Base-by-base conservation (phyloP, 2,797 vertebrate species). In the Mormyrops attenuatus region DNA sequence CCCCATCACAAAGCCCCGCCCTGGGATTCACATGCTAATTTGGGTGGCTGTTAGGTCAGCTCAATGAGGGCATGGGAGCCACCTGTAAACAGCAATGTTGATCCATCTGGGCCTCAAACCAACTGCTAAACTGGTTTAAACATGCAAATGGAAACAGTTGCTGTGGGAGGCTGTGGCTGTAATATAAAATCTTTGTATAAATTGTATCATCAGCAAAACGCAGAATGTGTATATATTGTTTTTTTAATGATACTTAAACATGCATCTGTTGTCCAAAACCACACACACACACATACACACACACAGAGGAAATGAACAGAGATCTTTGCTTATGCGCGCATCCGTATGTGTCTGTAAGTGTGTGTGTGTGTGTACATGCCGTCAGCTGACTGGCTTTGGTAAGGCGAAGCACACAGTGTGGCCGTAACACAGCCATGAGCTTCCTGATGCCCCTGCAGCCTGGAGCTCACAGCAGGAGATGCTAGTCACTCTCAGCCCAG, bases 401-500 rank as follows among this genome's bases (percentile, higher is more conserved):
- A 80, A 7, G 38, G 73, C 17, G 17, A 80, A 80, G 73, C 17
- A 15, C 73, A 44, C 17, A 6, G 38, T 20, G 15, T 80, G 38
- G 6, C 5, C 17, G 6, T 69, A 44, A 80, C 73, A 80, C 5
- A 20, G 2, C 73, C 34, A 80, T 8, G 15, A 44, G 15, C 38
- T 80, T 44, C 38, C 34, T 8, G 5, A 80, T 5, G 38, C 73
- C 7, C 15, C 73, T 80, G 34, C 8, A 41, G 73, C 38, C 34
- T 80, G 34, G 17, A 77, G 69, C 30, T 69, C n/a, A 66, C 7
- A 69, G 22, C 63, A 9, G 9, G 69, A 44, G 73, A 6, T 2
- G 34, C 8, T 69, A 90, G 89, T 91, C 82, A 30, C 84, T 85
- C 89, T 77, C 91, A 89, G 85, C 89, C 88, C 87, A 87, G 88